Percentiles rank a stretch among this genome's conserved stretches.
Conservation (phyloP, 2,888 invertebrate species). For the Heliconius sara region DNA sequence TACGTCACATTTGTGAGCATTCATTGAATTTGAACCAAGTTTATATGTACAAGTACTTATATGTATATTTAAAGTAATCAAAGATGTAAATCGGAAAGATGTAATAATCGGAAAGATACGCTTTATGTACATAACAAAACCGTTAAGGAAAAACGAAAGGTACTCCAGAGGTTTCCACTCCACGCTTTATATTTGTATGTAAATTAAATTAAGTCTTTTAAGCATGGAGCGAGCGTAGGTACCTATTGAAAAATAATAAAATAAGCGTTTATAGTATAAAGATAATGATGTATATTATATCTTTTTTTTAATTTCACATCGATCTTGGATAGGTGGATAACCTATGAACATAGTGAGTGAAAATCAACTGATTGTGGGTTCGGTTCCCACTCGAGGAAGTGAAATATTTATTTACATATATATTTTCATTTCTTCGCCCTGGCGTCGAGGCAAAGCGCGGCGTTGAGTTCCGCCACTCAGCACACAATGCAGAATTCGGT, state of each 20-base stretch:
- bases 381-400: too few relatives aligned
- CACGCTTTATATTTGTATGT: slow-evolving; percentile 9
- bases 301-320: background rate
- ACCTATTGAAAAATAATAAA: background rate
- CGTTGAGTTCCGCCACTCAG: too few relatives aligned
- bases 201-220: slow-evolving; percentile 14
- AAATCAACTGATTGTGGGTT: too few relatives aligned
- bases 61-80: background rate
- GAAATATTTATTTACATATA: too few relatives aligned
- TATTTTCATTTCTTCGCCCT: too few relatives aligned
- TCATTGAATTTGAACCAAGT: slow-evolving; percentile 4
- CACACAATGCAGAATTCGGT: too few relatives aligned
- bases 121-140: background rate
- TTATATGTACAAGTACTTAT: background rate
- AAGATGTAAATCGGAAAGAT: too few relatives aligned
- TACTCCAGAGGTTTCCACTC: background rate
- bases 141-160: background rate
- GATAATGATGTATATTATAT: background rate
- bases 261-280: background rate
- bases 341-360: too few relatives aligned
- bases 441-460: too few relatives aligned
- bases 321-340: too few relatives aligned
- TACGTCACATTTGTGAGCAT: background rate
- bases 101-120: background rate
- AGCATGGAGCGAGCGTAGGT: background rate